These are phyloP conservation scores for Tetragonula carbonaria DNA, from an alignment of 2,888 invertebrate species.

Conservation along the genomic window DNA sequence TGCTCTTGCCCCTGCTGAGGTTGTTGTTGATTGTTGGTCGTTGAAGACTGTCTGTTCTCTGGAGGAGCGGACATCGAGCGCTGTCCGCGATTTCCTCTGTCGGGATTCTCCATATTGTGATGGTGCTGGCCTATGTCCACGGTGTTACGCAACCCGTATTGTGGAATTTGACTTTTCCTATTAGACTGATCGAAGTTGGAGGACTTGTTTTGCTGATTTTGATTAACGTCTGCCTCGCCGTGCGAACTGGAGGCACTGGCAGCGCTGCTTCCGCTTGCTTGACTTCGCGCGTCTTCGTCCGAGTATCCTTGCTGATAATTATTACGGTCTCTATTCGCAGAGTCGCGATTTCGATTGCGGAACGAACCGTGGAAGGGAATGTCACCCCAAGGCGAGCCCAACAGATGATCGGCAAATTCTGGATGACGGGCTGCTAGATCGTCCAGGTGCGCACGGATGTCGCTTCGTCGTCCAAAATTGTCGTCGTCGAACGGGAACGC, in stretches of 20 bases:
- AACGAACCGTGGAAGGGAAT: slow-evolving; percentile 76
- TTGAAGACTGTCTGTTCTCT: slow-evolving; percentile 84
- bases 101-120: slow-evolving; percentile 86
- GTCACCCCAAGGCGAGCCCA: slow-evolving; percentile 82
- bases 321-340: slow-evolving; percentile 67
- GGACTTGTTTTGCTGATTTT: slow-evolving; percentile 26
- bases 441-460: slow-evolving; percentile 86
- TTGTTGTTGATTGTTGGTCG: slow-evolving; percentile 29
- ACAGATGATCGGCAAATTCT: slow-evolving; percentile 89
- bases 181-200: slow-evolving; percentile 52
- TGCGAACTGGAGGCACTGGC: slow-evolving; percentile 77
- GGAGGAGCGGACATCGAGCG: slow-evolving; percentile 93
- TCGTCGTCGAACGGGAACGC: slow-evolving; percentile 89
- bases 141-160: slow-evolving; percentile 91
- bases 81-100: slow-evolving; percentile 86
- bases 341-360: slow-evolving; percentile 75
- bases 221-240: slow-evolving; percentile 73
- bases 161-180: slow-evolving; percentile 85
- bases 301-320: slow-evolving; percentile 73
- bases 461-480: slow-evolving; percentile 85
- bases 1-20: slow-evolving; percentile 75
- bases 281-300: slow-evolving; percentile 81
- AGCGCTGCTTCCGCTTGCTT: slow-evolving; percentile 81
- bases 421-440: slow-evolving; percentile 90
- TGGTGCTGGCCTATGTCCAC: slow-evolving; percentile 91